Base-by-base conservation (phyloP, 2,113 vertebrate species). In the Bubo scandiacus region DNA sequence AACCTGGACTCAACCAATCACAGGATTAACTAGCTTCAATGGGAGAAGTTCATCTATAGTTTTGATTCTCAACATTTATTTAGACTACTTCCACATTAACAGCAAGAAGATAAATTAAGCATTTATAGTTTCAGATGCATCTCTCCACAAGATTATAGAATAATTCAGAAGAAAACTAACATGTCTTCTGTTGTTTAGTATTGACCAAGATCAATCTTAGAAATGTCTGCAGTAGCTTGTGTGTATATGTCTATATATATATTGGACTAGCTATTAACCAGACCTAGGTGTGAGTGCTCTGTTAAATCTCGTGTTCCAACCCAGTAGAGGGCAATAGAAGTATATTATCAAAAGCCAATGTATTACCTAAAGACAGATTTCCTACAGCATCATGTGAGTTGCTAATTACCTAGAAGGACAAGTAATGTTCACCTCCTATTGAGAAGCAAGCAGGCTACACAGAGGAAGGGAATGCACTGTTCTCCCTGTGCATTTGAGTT, bases 271-370 rank as follows among this genome's bases (percentile, higher is more conserved):
- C 19, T 70, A 34, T 74, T 92, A 87, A 73, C 11, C 45, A 65
- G 45, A 58, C 5, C 6, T 38, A 49, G 7, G 8, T 72, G 49
- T n/a, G 25, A 70, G 9, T 3, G 0, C 16, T 84, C 52, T 49
- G 6, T 72, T 80, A 68, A 83, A 75, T 80, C 78, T 82, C 19
- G 9, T 15, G 32, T 77, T 82, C 78, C 81, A 71, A 91, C 87
- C 93, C 95, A 96, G 87, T 11, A 97, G 94, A 93, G 96, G 91
- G 93, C 84, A 96, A 93, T 54, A 80, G 73, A 72, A 93, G 34
- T 79, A 85, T 96, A 61, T 43, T 12, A 65, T 75, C 87, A 90
- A 91, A 89, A 91, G 10, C 26, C 34, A 52, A 55, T 25, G 15
- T 70, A 34, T 77, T 83, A 73, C 30, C 49, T 61, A 80, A 90